These are phyloP conservation scores for Hydrotaea diabolus DNA, from an alignment of 2,888 invertebrate genomes.

Conservation along the genomic window DNA sequence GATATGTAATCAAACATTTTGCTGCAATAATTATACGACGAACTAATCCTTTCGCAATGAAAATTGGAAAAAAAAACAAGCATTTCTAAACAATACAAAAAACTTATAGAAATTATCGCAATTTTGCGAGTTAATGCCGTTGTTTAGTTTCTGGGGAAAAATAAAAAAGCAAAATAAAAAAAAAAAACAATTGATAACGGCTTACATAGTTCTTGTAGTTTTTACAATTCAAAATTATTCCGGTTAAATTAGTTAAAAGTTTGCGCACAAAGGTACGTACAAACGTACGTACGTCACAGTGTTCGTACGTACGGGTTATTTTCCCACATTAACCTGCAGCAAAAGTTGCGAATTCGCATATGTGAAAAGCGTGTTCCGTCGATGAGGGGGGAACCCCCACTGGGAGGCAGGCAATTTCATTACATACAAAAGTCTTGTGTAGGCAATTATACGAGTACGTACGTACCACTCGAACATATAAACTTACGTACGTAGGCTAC, in stretches of 20 bases:
- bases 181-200: conserved; percentile 27
- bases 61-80: background rate
- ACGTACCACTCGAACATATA: background rate
- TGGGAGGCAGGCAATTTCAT: background rate
- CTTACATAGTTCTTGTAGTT: background rate
- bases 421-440: conserved; percentile 49
- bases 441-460: conserved; percentile 46
- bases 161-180: background rate
- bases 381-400: background rate
- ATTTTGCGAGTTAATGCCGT: conserved; percentile 55
- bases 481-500: background rate
- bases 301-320: too few relatives aligned
- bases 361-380: background rate
- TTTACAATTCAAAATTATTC: conserved; percentile 40
- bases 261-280: conserved; percentile 25
- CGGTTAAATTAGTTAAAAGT: conserved; percentile 64
- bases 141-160: background rate
- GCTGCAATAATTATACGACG: conserved; percentile 19
- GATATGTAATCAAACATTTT: conserved; percentile 25
- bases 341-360: conserved; percentile 63
- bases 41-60: background rate
- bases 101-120: conserved; percentile 61
- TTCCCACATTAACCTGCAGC: conserved; percentile 51
- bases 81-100: conserved; percentile 5
- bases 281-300: background rate